Evolutionary conservation across 2,797 vertebrate species (phyloP).

Genomic region (Rhincodon typus): DNA sequence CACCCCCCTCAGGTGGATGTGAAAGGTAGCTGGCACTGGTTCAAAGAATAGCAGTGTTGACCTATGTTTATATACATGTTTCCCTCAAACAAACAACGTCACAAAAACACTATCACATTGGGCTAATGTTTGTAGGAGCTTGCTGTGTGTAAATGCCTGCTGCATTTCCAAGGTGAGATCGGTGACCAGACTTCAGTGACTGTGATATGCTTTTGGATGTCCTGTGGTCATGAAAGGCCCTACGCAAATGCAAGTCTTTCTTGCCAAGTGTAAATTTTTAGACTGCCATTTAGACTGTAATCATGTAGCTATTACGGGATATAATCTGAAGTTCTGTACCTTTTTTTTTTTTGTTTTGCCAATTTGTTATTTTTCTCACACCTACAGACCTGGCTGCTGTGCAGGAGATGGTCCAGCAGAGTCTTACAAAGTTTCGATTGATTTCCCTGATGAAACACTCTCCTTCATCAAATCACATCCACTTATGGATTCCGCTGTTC

Average conservation of each 20-base stretch:
- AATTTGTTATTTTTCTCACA: slow-evolving; percentile 38
- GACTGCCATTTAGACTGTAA: background rate
- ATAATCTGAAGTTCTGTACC: background rate
- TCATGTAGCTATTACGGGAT: background rate
- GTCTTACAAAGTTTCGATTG: slow-evolving; percentile 83
- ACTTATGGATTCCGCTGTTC: slow-evolving; percentile 88
- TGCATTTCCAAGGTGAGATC: background rate
- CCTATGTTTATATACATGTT: background rate
- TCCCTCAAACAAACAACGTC: background rate
- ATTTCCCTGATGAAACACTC: slow-evolving; percentile 92
- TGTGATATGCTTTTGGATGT: background rate
- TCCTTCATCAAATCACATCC: slow-evolving; percentile 97
- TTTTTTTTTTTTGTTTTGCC: background rate
- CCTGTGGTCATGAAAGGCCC: background rate
- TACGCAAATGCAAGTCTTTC: background rate
- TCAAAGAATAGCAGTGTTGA: background rate
- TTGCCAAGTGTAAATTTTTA: background rate
- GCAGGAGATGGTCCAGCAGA: slow-evolving; percentile 82
- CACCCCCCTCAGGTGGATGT: background rate
- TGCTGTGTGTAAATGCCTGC: background rate
- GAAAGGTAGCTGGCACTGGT: background rate
- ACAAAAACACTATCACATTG: background rate
- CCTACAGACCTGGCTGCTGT: slow-evolving; percentile 86
- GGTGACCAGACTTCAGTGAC: background rate
- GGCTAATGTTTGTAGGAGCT: background rate